A percentile compares a stretch with the other conserved stretches of the same genome.
phyloP scores from a whole-genome alignment of 2,888 invertebrate species.

The Drosophila anomelani region DNA sequence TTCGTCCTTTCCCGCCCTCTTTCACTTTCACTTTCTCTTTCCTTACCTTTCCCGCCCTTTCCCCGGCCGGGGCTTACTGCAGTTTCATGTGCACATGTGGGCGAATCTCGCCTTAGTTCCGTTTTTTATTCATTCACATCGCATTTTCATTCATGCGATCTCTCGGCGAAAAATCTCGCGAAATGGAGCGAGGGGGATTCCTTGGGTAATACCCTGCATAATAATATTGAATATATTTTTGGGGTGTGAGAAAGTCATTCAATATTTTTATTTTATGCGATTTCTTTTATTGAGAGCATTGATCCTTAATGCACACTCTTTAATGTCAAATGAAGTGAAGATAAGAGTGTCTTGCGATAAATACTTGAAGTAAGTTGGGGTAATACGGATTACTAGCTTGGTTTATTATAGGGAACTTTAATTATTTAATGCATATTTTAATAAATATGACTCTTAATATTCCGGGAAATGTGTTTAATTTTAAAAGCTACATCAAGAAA shows the following conservation, averaged over 20 bases:
- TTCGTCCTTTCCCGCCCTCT: neutral
- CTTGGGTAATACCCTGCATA: constrained; percentile 12
- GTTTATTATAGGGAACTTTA: too few relatives aligned
- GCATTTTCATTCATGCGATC: constrained; percentile 70
- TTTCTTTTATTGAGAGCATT: neutral
- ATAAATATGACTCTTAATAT: too few relatives aligned
- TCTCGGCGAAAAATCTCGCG: constrained; percentile 31
- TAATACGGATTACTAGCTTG: too few relatives aligned
- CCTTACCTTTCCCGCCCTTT: neutral
- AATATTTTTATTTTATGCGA: neutral
- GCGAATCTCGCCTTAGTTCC: constrained; percentile 28
- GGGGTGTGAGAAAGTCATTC: neutral
- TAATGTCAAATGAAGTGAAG: neutral
- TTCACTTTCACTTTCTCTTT: constrained; percentile 24
- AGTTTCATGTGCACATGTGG: constrained; percentile 37
- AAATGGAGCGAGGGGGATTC: constrained; percentile 16
- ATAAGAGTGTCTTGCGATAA: too few relatives aligned
- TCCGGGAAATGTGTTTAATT: too few relatives aligned
- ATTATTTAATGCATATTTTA: too few relatives aligned
- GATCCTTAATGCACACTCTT: neutral
- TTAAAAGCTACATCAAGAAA: too few relatives aligned
- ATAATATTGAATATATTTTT: constrained; percentile 8
- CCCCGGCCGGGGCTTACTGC: constrained; percentile 20
- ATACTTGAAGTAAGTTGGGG: too few relatives aligned
- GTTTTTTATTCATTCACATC: constrained; percentile 70